Percentiles rank a stretch among this genome's conserved stretches.
These are phyloP conservation scores for Eulemur rufifrons DNA, from an alignment of 2,113 vertebrate species.

Conservation along the genomic window DNA sequence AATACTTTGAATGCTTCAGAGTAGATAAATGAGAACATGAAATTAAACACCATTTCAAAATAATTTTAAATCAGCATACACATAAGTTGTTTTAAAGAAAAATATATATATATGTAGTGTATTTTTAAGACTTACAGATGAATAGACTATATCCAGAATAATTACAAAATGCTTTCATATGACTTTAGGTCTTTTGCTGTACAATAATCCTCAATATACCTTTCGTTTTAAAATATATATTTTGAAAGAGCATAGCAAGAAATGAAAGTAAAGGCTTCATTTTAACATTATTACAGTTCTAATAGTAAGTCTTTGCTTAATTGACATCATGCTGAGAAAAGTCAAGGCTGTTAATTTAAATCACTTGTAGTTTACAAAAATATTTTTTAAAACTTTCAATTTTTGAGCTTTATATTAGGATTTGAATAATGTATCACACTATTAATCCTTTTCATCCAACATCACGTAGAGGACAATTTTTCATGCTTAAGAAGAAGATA, in stretches of 20 bases:
- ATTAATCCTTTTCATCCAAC: slow-evolving; percentile 38
- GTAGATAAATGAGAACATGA: background rate
- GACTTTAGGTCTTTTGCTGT: background rate
- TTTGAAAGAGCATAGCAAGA: background rate
- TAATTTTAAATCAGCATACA: background rate
- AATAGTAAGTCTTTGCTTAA: slow-evolving; percentile 15
- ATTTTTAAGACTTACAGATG: background rate
- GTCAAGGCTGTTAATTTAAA: slow-evolving; percentile 15
- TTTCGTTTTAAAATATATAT: background rate
- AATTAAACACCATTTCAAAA: background rate
- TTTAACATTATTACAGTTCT: background rate
- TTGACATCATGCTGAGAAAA: background rate
- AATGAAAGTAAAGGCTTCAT: background rate
- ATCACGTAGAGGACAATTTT: slow-evolving; percentile 47
- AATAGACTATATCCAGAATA: background rate
- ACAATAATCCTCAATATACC: background rate
- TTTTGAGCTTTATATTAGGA: slow-evolving; percentile 26
- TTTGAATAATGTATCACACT: background rate
- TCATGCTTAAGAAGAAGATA: slow-evolving; percentile 47
- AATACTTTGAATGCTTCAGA: slow-evolving; percentile 57
- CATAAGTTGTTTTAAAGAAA: background rate
- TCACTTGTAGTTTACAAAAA: background rate
- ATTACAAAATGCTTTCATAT: background rate
- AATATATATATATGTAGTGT: too few relatives aligned
- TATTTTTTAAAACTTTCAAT: background rate